Base-by-base conservation (phyloP, 2,888 invertebrate species). In the Meiosimyza decipiens region DNA sequence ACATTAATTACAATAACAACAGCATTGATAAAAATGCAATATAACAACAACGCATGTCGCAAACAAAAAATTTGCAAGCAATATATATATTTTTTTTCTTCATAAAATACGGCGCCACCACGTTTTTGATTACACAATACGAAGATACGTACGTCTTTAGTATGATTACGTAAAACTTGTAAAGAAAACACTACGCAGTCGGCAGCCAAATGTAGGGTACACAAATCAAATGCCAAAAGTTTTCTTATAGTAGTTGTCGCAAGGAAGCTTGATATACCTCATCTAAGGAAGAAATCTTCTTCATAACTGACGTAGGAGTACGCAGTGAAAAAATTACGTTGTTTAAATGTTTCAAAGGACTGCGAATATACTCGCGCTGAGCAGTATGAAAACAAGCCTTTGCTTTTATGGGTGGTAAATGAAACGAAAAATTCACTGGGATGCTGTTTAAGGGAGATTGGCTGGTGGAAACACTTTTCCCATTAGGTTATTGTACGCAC, bases 121-220 rank as follows among this genome's bases (percentile, higher is more conserved):
- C 9, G 6, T 40, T 40, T 62, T 62, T 62, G 60, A 62, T 62
- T 62, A 62, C 60, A 62, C 60, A 62, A 62, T 40, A 9, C 40
- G 40, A 40, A 6, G 9, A 40, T 6, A 40, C 40, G 40, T 40
- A 40, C 40, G 40, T 7, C 6, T 9, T 40, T 62, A 62, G 9
- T 40, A 40, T 40, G 60, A 16, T 62, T 62, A 62, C 60, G 60
- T 62, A 62, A 62, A 62, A 15, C 60, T 16, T 28, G n/a, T 40
- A 62, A 62, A 16, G 60, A 40, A 40, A 40, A 40, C 40, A 40
- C 40, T 9, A 40, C 40, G 40, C 40, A 9, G 40, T 40, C 40
- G 6, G 40, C 40, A 40, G 6, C 40, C 40, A 40, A 40, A 40
- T 6, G 40, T 40, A 9, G 40, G 6, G 40, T 40, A 40, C 40